Conservation (phyloP, 2,888 invertebrate species). For the Caenorhabditis uteleia region DNA sequence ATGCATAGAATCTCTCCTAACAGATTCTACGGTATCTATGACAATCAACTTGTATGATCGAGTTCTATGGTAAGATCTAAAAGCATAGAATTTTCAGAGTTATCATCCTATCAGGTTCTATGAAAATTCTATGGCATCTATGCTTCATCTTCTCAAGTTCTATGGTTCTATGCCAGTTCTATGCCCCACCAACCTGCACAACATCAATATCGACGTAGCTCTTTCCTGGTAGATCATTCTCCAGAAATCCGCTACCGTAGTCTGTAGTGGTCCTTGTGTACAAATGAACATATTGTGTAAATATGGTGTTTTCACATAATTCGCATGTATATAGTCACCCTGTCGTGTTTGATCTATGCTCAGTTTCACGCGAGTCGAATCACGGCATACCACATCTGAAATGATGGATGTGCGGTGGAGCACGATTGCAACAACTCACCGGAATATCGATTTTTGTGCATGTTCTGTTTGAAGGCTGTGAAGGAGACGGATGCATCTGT, state of each 20-base stretch:
- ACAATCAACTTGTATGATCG: too few relatives aligned
- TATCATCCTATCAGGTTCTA: too few relatives aligned
- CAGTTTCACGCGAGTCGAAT: slow-evolving; percentile 43
- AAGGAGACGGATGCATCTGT: slow-evolving; percentile 30
- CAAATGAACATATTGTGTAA: slow-evolving; percentile 46
- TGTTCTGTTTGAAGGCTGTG: slow-evolving; percentile 50
- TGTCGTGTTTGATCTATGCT: slow-evolving; percentile 13
- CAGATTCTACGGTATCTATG: too few relatives aligned
- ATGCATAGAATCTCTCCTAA: too few relatives aligned
- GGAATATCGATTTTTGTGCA: slow-evolving; percentile 54
- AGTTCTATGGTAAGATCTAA: too few relatives aligned
- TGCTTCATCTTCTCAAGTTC: too few relatives aligned
- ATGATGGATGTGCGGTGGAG: too few relatives aligned
- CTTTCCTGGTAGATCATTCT: slow-evolving; percentile 96
- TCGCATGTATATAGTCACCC: slow-evolving; percentile 54
- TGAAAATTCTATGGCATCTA: too few relatives aligned
- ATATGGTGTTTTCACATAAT: slow-evolving; percentile 38
- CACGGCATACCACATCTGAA: slow-evolving; percentile 44
- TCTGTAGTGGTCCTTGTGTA: slow-evolving; percentile 80
- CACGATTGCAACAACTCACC: slow-evolving; percentile 21
- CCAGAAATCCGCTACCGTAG: slow-evolving; percentile 93
- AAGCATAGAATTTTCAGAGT: too few relatives aligned
- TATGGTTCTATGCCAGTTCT: too few relatives aligned
- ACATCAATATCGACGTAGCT: slow-evolving; percentile 45
- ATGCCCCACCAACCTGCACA: too few relatives aligned